Base-by-base conservation (phyloP, 2,113 vertebrate species). In the Benitochromis conjunctus region DNA sequence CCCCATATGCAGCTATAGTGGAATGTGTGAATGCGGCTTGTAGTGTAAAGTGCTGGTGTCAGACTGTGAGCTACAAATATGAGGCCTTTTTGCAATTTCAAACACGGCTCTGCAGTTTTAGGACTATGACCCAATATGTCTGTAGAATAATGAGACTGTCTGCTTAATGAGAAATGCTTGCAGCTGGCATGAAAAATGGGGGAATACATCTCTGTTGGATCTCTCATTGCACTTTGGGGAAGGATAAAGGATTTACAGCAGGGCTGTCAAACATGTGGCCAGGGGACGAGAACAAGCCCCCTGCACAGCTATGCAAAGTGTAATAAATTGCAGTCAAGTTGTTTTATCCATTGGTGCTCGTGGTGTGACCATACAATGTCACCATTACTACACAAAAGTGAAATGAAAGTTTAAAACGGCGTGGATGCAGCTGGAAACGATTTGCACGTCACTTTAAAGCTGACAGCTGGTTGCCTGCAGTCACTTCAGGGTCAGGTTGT, bases 271-370 rank as follows among this genome's bases (percentile, higher is more conserved):
- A 69, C 36, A 24, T 69, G 38, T 0, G 0, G 36, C 6, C 64
- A 9, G n/a, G n/a, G 12, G n/a, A 9, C 3, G 11, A 41, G 62
- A 0, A 7, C 38, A 0, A 69, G 38, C 12, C 64, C 0, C 3
- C 38, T 69, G 64, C n/a, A 69, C 4, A 1, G 64, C 38, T 43
- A 14, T 69, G 0, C 36, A 69, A 21, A 41, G 19, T 14, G 19
- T 66, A 66, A 66, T 62, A 66, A 21, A 1, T 66, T 66, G 11
- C 62, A 66, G 62, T 5, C 10, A 0, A 3, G 2, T 66, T 3
- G 3, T 41, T 14, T 66, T 41, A 41, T 64, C n/a, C n/a, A n/a
- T n/a, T n/a, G n/a, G n/a, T n/a, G n/a, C n/a, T n/a, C n/a, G n/a
- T n/a, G n/a, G n/a, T n/a, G n/a, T n/a, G n/a, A n/a, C n/a, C n/a